Evolutionary conservation across 2,113 vertebrate genomes (phyloP), one percentile per base, ranked within the genome.

Genomic region (Coryphaenoides rupestris): DNA sequence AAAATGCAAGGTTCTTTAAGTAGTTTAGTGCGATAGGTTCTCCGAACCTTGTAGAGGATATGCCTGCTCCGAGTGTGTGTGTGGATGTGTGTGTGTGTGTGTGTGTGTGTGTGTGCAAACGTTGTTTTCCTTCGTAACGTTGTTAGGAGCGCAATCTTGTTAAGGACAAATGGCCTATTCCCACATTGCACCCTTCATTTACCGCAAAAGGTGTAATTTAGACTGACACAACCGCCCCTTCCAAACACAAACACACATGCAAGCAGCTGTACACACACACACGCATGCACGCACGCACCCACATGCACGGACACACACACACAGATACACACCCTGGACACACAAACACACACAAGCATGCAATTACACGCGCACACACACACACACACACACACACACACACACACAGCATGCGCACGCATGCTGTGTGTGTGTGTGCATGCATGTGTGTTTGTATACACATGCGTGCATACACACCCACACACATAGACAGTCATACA

Each of bases 81-180:
- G 21, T 55, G 62, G n/a, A n/a, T n/a, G 19, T 55, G 19, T 55
- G 54, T 23, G 19, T 55, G 19, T 55, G 54, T 23, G 19, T 55
- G 19, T 55, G 54, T 23, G 19, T 55, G 19, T 55, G 54, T 23
- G 21, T 16, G 21, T 55, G 62, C 58, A 53, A 64, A 10, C 60
- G 59, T 59, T 49, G 54, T 62, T 56, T 68, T 68, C 33, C 13
- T 40, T 10, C 7, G 33, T 50, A 56, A 56, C 28, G 45, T 58
- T 57, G 26, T 65, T 26, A 68, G 33, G 68, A 69, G 15, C 55
- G 19, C 68, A 21, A 19, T 3, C 55, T 68, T 55, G 71, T 71
- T 72, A 59, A 61, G 60, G 3, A 58, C 19, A 1, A 47, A 58
- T 67, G 61, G 62, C 4, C 65, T 69, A 3, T 63, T 12, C 21